These are phyloP conservation scores for Saccostrea glomerata DNA, from an alignment of 1,140 invertebrate species.

Conservation along the genomic window DNA sequence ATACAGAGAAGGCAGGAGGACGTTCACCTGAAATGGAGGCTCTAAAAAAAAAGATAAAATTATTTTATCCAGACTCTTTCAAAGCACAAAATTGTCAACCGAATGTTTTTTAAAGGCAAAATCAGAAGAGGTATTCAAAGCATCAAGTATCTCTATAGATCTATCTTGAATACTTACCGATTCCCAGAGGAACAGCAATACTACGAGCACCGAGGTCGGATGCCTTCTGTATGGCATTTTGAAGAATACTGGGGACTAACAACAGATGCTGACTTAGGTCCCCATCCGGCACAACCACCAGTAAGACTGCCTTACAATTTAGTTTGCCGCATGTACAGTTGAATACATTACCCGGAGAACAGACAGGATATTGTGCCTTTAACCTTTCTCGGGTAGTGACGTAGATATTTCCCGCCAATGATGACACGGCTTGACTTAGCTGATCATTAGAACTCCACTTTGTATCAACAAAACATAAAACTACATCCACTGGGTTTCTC, in stretches of 20 bases:
- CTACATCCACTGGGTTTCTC: constrained; percentile 22
- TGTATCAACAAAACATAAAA: constrained; percentile 31
- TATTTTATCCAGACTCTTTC: too few species aligned
- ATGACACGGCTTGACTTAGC: not conserved
- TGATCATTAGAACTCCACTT: not conserved
- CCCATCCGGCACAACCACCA: constrained; percentile 10
- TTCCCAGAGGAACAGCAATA: constrained; percentile 1
- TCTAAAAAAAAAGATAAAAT: not conserved
- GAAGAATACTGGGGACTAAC: not conserved
- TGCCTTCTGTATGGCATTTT: not conserved
- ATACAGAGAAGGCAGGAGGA: not conserved
- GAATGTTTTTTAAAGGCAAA: too few species aligned
- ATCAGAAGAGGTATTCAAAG: too few species aligned
- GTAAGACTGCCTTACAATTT: constrained; percentile 32
- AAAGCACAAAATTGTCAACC: too few species aligned
- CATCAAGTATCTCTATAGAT: not conserved
- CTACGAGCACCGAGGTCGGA: constrained; percentile 7
- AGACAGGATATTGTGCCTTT: constrained; percentile 14
- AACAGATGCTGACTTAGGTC: constrained; percentile 19
- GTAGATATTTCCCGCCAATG: constrained; percentile 37
- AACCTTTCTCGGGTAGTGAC: not conserved
- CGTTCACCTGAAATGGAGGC: constrained; percentile 17
- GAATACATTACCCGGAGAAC: constrained; percentile 5
- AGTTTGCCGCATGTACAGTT: constrained; percentile 2
- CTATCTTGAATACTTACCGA: not conserved